Percentiles rank a stretch among this genome's conserved stretches.
These are phyloP conservation scores for Nomia melanderi DNA, from an alignment of 1,140 invertebrate species.

Conservation along the genomic window DNA sequence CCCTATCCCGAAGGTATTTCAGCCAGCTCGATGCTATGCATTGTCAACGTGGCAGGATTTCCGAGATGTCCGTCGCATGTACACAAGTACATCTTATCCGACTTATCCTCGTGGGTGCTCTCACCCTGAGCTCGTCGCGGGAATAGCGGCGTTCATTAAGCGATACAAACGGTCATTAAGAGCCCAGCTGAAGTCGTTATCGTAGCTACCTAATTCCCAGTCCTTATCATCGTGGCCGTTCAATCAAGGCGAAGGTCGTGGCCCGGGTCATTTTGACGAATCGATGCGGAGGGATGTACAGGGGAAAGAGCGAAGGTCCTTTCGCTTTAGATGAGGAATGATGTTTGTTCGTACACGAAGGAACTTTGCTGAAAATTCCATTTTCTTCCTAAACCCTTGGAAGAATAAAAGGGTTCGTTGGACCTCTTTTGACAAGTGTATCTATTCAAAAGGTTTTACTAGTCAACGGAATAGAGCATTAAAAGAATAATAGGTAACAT, in stretches of 20 bases:
- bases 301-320: too few species aligned
- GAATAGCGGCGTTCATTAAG: conserved; percentile 45
- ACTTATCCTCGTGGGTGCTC: not conserved
- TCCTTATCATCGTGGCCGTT: conserved; percentile 5
- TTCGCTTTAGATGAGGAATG: too few species aligned
- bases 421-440: too few species aligned
- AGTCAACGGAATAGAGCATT: too few species aligned
- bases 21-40: conserved; percentile 33
- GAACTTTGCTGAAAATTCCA: too few species aligned
- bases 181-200: conserved; percentile 33
- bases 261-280: not conserved
- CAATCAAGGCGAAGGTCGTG: conserved; percentile 3
- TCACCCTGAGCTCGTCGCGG: conserved; percentile 34
- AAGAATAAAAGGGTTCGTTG: too few species aligned
- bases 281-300: not conserved
- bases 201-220: too few species aligned
- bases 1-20: not conserved
- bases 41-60: conserved; percentile 1
- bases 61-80: conserved; percentile 16
- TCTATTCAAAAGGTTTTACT: too few species aligned
- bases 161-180: conserved; percentile 51
- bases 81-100: conserved; percentile 54
- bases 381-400: too few species aligned
- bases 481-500: too few species aligned
- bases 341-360: too few species aligned